These are phyloP conservation scores for Zaprionus bogoriensis DNA, from an alignment of 2,888 invertebrate genomes.

Conservation along the genomic window DNA sequence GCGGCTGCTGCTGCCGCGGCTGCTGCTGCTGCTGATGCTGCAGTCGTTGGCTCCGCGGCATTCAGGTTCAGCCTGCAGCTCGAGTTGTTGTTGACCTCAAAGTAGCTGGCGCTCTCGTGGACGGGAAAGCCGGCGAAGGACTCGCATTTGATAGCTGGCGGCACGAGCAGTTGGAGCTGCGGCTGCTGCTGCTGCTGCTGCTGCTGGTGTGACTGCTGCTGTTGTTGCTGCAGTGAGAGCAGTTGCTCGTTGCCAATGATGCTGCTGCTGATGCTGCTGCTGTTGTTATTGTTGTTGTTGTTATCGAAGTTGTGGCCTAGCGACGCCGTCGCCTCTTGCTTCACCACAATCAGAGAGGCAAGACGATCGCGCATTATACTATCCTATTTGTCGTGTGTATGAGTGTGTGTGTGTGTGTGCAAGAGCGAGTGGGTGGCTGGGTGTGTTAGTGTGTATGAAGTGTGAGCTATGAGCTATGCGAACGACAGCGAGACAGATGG, in stretches of 20 bases:
- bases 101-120: constrained; percentile 40
- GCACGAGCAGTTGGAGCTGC: constrained; percentile 21
- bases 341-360: constrained; percentile 83
- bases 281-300: constrained; percentile 33
- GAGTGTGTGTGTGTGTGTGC: not conserved
- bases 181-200: constrained; percentile 40
- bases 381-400: constrained; percentile 12
- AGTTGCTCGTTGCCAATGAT: not conserved
- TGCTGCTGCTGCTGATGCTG: constrained; percentile 13
- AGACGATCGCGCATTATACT: constrained; percentile 83
- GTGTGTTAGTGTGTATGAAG: no score
- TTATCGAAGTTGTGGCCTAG: constrained; percentile 43
- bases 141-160: constrained; percentile 68
- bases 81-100: constrained; percentile 78
- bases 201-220: constrained; percentile 22
- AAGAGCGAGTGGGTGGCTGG: not conserved
- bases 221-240: constrained; percentile 13
- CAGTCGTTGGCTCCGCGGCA: not conserved
- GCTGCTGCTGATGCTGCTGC: not conserved
- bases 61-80: constrained; percentile 69
- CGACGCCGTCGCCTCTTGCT: constrained; percentile 80
- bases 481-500: constrained; percentile 41
- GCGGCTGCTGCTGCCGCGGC: constrained; percentile 11
- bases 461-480: no score
- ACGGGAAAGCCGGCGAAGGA: constrained; percentile 33